phyloP scores from a whole-genome alignment of 2,113 vertebrate species.

The Paratilapia polleni region DNA sequence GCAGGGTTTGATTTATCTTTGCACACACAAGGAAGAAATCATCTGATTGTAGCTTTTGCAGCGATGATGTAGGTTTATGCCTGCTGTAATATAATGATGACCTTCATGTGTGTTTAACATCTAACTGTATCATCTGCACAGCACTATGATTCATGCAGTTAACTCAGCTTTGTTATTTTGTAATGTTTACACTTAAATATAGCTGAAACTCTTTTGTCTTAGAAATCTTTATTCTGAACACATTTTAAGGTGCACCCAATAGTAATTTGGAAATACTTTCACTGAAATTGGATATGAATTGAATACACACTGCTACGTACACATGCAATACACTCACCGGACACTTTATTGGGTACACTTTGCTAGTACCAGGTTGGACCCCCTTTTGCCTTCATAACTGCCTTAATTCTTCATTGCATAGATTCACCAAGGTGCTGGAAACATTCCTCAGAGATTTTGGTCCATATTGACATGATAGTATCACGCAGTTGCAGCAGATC shows the following conservation, averaged over 20 bases:
- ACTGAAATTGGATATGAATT: background rate
- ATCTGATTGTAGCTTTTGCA: background rate
- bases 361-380: no score
- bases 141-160: background rate
- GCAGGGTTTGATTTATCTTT: slow-evolving; percentile 44
- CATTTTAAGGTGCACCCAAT: background rate
- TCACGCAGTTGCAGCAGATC: no score
- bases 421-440: no score
- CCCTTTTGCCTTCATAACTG: no score
- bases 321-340: no score
- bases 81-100: background rate
- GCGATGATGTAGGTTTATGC: background rate
- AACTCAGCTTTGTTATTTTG: slow-evolving; percentile 1
- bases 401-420: no score
- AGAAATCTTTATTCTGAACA: background rate
- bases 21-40: slow-evolving; percentile 7
- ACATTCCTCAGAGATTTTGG: no score
- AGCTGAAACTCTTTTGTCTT: background rate
- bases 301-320: no score
- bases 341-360: no score
- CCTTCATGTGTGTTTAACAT: slow-evolving; percentile 6
- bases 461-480: no score
- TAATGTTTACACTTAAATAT: background rate
- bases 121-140: background rate
- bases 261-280: background rate